Conservation (phyloP, 2,888 invertebrate species). For the Cantharis nigra region DNA sequence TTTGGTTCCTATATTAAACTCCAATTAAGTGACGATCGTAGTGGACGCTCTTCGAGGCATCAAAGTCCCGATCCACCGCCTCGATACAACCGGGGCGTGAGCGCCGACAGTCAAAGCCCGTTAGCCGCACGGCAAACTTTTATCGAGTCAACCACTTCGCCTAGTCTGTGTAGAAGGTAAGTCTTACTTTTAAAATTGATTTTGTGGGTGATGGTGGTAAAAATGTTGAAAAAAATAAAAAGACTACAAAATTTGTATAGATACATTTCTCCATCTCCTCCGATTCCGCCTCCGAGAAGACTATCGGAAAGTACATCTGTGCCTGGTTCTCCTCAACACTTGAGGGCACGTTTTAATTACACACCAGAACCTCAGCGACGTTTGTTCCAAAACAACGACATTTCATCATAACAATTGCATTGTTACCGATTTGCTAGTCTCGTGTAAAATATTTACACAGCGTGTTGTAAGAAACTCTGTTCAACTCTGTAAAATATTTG, state of each 20-base stretch:
- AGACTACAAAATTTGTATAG: conserved; percentile 49
- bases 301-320: conserved; percentile 70
- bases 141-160: conserved; percentile 60
- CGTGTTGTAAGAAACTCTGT: conserved; percentile 8
- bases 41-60: conserved; percentile 56
- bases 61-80: conserved; percentile 68
- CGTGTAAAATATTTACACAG: conserved; percentile 24
- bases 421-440: conserved; percentile 5
- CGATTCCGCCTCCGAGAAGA: conserved; percentile 65
- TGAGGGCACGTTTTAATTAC: conserved; percentile 65
- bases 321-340: conserved; percentile 71
- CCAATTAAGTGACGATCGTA: conserved; percentile 65
- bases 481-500: not conserved
- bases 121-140: conserved; percentile 64
- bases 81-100: conserved; percentile 51
- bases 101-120: conserved; percentile 56
- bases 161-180: conserved; percentile 62
- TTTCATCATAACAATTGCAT: conserved; percentile 46
- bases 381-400: conserved; percentile 56
- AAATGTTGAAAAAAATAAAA: not conserved
- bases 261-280: conserved; percentile 65
- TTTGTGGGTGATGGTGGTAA: not conserved
- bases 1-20: conserved; percentile 84
- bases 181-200: not conserved
- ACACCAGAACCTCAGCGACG: conserved; percentile 64